Evolutionary conservation across 2,797 vertebrate species (phyloP), one percentile per base, ranked within the genome.

Genomic region (Phylloscopus collybita): DNA sequence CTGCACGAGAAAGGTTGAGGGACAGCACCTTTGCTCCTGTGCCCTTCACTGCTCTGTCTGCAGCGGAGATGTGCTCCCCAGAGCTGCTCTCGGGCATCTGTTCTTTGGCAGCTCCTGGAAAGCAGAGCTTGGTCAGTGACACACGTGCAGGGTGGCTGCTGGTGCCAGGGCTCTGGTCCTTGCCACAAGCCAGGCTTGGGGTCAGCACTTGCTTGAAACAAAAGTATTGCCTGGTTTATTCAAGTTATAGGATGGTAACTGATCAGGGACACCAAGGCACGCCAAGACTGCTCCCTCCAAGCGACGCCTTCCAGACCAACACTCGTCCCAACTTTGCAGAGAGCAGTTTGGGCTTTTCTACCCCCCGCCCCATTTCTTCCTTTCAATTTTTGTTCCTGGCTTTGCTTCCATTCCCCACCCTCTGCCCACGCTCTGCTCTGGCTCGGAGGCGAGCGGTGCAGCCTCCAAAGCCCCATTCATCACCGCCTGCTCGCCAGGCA

Each of bases 381-480:
- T 59, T 85, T 90, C 53, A 42, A 51, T 81, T 76, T 62, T 66
- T 42, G 29, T 42, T 81, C 9, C 74, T 80, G 83, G 47, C 71
- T 85, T 57, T 84, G 32, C 40, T 76, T 57, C 19, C 19, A 17
- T 36, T 94, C 65, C 44, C 45, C 83, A 64, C 62, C 57, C 50
- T 25, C 14, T 91, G 84, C 88, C 92, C 75, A 62, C 47, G 9
- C 60, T 93, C 30, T 79, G 42, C 73, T 83, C 25, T 65, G 0
- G 5, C 92, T 92, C 5, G 8, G 90, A 88, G 89, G 80, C 8
- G 47, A 92, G 90, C 26, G n/a, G 30, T 47, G 81, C 96, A 25
- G 79, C 89, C 94, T 93, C 76, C 38, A 29, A 70, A 95, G 92
- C 80, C 72, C 86, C 93, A 94, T 96, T 88, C 93, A 92, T 90